These are phyloP conservation scores for Chromobotia macracanthus DNA, from an alignment of 2,797 vertebrate genomes.

Conservation along the genomic window DNA sequence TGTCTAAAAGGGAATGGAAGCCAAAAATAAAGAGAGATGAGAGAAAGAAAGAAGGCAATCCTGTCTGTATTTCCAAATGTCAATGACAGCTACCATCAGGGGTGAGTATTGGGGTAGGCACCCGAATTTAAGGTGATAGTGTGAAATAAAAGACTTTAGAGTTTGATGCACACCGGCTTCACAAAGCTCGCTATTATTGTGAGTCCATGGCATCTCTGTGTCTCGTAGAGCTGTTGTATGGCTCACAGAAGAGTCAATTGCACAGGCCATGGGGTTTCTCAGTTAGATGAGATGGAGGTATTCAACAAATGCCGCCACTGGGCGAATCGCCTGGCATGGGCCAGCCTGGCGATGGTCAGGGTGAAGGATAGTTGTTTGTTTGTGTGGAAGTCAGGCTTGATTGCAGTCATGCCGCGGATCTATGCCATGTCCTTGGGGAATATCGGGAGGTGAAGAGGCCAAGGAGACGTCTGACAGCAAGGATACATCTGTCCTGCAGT, in stretches of 20 bases:
- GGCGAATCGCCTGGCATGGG: conserved; percentile 51
- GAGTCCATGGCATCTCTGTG: conserved; percentile 24
- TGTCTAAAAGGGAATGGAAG: background rate
- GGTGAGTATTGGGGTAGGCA: conserved; percentile 40
- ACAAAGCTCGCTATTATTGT: conserved; percentile 48
- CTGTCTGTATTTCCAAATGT: conserved; percentile 56
- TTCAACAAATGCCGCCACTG: conserved; percentile 39
- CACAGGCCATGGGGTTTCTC: conserved; percentile 50
- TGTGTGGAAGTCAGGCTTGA: conserved; percentile 53
- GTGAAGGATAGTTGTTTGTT: conserved; percentile 57
- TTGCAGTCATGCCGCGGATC: conserved; percentile 45
- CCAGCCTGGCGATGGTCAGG: conserved; percentile 23
- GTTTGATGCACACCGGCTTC: conserved; percentile 39
- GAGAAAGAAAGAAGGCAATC: conserved; percentile 15
- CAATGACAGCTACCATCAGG: conserved; percentile 49
- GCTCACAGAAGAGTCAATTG: conserved; percentile 49
- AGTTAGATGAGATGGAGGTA: conserved; percentile 50
- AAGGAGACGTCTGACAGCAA: conserved; percentile 46
- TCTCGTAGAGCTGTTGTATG: conserved; percentile 43
- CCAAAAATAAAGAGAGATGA: background rate
- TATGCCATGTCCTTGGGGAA: conserved; percentile 45
- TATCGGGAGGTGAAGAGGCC: conserved; percentile 44
- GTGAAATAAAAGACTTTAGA: conserved; percentile 33
- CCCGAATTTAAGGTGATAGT: conserved; percentile 43
- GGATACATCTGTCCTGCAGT: conserved; percentile 49